Base-by-base conservation (phyloP, 2,888 invertebrate species). In the Synanthedon andrenaeformis region DNA sequence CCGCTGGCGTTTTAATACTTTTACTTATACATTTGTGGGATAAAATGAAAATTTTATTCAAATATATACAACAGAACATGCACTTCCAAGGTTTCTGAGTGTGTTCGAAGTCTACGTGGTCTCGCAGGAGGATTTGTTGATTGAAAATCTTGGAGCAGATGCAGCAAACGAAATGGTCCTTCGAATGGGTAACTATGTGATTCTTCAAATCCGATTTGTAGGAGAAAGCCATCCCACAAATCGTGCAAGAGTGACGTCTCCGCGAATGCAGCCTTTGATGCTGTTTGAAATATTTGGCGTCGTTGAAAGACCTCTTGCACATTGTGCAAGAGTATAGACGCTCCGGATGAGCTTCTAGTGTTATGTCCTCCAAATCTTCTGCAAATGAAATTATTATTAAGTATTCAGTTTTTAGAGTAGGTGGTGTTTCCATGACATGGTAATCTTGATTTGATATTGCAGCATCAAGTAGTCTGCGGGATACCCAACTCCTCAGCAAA, bases 181-280 rank as follows among this genome's bases (percentile, higher is more conserved):
- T 82, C 0, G 79, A 82, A 56, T 86, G 86, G 0, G 83, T 73
- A 0, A 84, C 59, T 82, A 84, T 80, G 56, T 86, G 86, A 1
- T 82, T 82, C 56, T 82, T 86, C 12, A 86, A 62, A 53, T 86
- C 84, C 0, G 83, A 83, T n/a, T 82, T 85, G 51, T 85, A 83
- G 0, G 85, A 78, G 50, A 86, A 86, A 0, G 78, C 72, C 58
- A 84, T 85, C 8, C 82, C 78, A 42, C 86, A 86, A 0, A 86
- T 67, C 56, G 76, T 73, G 52, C 86, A 86, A 0, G 72, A 60
- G 51, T 60, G 85, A 0, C 86, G 86, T 6, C 45, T n/a, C 12
- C 17, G 12, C 10, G 49, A 49, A 49, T 49, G 49, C 49, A 49
- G 10, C 12, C 49, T 13, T 12, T 17, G 17, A 17, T 49, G 49